phyloP scores from a whole-genome alignment of 2,888 invertebrate genomes.

The Lissonota sp. region DNA sequence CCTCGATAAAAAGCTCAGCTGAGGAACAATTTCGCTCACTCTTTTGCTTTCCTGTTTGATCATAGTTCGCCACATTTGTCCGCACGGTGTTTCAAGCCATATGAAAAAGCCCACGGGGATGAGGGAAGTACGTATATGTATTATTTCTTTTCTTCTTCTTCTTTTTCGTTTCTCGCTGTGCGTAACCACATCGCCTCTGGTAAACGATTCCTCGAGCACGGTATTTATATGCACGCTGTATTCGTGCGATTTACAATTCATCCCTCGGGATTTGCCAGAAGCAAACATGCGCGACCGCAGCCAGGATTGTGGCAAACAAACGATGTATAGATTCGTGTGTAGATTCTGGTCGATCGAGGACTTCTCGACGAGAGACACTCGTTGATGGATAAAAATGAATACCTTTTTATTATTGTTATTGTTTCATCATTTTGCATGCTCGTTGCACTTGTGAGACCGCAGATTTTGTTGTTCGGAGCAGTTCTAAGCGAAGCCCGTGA shows the following conservation, averaged over 20 bases:
- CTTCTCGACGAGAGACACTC: no score
- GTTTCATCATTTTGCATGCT: no score
- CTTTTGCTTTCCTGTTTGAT: constrained; percentile 50
- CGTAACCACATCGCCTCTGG: constrained; percentile 15
- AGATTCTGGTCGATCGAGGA: no score
- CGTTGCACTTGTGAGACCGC: no score
- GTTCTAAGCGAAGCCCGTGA: no score
- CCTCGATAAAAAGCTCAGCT: constrained; percentile 4
- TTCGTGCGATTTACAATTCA: neutral
- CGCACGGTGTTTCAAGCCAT: constrained; percentile 25
- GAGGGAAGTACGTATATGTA: neutral
- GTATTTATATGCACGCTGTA: constrained; percentile 1
- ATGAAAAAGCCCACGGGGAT: constrained; percentile 20
- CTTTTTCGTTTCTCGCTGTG: constrained; percentile 1
- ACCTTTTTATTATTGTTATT: no score
- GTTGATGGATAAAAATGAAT: no score
- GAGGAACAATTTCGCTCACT: constrained; percentile 24
- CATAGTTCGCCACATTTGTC: constrained; percentile 47
- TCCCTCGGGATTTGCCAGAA: constrained; percentile 38
- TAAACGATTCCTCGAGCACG: constrained; percentile 47
- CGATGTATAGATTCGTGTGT: neutral
- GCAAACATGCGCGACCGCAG: constrained; percentile 39
- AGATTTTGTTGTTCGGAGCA: no score
- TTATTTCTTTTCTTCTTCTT: neutral
- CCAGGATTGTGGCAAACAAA: constrained; percentile 22